Conservation (phyloP, 2,797 vertebrate genomes). For the Galaxias olidus region DNA sequence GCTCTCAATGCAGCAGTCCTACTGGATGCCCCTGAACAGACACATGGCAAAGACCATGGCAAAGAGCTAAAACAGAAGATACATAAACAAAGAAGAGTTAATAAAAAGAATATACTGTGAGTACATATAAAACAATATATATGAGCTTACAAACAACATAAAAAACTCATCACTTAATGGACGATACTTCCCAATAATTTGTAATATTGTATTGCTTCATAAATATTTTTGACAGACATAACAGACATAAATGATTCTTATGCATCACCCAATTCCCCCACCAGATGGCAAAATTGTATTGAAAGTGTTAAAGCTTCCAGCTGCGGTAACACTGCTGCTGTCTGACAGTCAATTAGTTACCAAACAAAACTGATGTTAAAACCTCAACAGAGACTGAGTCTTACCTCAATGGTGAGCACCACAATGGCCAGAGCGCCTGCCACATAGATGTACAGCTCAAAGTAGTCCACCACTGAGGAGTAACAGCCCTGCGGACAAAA, state of each 20-base stretch:
- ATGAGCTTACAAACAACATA: too few relatives aligned
- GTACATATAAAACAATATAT: not conserved
- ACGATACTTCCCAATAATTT: too few relatives aligned
- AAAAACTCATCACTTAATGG: too few relatives aligned
- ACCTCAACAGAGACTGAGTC: slow-evolving; percentile 7
- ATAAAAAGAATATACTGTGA: not conserved
- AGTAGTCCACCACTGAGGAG: slow-evolving; percentile 89
- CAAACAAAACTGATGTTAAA: slow-evolving; percentile 5
- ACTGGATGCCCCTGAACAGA: slow-evolving; percentile 95
- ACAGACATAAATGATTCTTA: too few relatives aligned
- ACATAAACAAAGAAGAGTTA: slow-evolving; percentile 4
- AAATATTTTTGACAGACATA: too few relatives aligned
- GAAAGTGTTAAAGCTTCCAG: too few relatives aligned
- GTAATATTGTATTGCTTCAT: too few relatives aligned
- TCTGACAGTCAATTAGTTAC: too few relatives aligned
- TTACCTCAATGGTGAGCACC: slow-evolving; percentile 91
- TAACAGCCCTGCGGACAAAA: slow-evolving; percentile 86
- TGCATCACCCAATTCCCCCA: not conserved
- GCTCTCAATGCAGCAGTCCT: slow-evolving; percentile 58
- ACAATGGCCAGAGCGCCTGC: slow-evolving; percentile 92
- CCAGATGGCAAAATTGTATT: not conserved
- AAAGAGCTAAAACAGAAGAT: slow-evolving; percentile 77
- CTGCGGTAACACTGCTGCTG: too few relatives aligned
- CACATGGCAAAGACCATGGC: slow-evolving; percentile 98
- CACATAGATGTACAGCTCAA: slow-evolving; percentile 92